Conservation (phyloP, 2,113 vertebrate genomes). For the Rhegmatorhina hoffmannsi region DNA sequence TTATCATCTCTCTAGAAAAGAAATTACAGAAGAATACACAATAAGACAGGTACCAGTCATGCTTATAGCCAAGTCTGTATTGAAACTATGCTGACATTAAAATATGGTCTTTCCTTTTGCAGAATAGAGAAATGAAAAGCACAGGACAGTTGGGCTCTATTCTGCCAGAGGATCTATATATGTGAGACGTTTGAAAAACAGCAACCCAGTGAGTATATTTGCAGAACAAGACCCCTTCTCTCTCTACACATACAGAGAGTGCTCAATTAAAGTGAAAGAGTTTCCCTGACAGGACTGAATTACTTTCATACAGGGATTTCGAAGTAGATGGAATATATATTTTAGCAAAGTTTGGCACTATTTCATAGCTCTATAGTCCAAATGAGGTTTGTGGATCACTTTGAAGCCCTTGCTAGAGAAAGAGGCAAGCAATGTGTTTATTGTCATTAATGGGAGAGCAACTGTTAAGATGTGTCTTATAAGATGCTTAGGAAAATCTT, state of each 20-base stretch:
- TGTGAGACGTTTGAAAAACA: neutral
- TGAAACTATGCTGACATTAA: neutral
- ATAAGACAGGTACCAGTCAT: neutral
- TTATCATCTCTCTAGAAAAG: neutral
- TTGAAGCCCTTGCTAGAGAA: neutral
- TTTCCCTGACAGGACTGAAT: neutral
- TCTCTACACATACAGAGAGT: accelerated
- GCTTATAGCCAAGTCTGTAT: neutral
- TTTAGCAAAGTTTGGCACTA: neutral
- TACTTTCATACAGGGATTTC: neutral
- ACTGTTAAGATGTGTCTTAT: neutral
- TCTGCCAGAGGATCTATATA: accelerated
- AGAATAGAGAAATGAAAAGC: neutral
- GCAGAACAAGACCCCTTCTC: neutral
- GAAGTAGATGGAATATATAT: neutral
- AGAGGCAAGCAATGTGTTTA: neutral
- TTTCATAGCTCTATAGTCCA: neutral
- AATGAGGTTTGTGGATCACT: neutral
- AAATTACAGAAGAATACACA: neutral
- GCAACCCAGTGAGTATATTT: neutral
- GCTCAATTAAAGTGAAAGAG: neutral
- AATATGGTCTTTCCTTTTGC: neutral
- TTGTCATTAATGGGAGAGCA: neutral
- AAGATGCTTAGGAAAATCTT: neutral
- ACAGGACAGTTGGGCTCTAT: neutral